A percentile compares a stretch with the other conserved stretches of the same genome.
These are phyloP conservation scores for Prolemur simus DNA, from an alignment of 2,113 vertebrate species.

Conservation along the genomic window DNA sequence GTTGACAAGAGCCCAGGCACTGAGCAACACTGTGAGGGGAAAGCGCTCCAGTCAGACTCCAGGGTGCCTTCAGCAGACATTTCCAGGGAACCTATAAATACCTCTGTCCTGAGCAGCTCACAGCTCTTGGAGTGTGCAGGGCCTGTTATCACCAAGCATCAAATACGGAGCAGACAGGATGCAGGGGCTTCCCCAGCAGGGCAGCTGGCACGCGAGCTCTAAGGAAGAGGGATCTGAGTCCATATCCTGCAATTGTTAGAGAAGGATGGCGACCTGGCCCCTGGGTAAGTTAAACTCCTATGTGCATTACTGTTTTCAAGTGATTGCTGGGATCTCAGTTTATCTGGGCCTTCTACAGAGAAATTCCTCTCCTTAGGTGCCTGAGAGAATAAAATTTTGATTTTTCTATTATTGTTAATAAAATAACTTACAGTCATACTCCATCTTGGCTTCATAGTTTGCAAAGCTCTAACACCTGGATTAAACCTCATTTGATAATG, in stretches of 20 bases:
- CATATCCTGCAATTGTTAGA: conserved; percentile 85
- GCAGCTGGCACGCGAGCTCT: conserved; percentile 73
- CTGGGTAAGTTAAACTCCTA: conserved; percentile 42
- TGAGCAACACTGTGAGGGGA: not conserved
- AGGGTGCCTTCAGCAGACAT: not conserved
- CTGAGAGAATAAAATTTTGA: not conserved
- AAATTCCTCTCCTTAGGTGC: not conserved
- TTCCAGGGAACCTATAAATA: conserved; percentile 77
- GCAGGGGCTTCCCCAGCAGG: conserved; percentile 82
- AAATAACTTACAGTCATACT: not conserved
- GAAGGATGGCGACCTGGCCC: conserved; percentile 75
- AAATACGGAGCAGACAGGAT: conserved; percentile 81
- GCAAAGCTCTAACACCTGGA: not conserved
- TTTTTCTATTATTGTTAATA: not conserved
- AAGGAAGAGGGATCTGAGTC: conserved; percentile 80
- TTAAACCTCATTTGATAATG: not conserved
- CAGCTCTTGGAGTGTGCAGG: conserved; percentile 66
- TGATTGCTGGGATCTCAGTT: conserved; percentile 16
- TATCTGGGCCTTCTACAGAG: not conserved
- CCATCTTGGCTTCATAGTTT: not conserved
- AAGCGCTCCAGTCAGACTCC: not conserved
- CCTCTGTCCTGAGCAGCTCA: conserved; percentile 76
- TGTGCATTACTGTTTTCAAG: not conserved
- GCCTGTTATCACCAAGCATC: conserved; percentile 80
- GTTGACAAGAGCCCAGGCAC: not conserved